phyloP scores from a whole-genome alignment of 2,888 invertebrate genomes.

The Cerastis leucographa region DNA sequence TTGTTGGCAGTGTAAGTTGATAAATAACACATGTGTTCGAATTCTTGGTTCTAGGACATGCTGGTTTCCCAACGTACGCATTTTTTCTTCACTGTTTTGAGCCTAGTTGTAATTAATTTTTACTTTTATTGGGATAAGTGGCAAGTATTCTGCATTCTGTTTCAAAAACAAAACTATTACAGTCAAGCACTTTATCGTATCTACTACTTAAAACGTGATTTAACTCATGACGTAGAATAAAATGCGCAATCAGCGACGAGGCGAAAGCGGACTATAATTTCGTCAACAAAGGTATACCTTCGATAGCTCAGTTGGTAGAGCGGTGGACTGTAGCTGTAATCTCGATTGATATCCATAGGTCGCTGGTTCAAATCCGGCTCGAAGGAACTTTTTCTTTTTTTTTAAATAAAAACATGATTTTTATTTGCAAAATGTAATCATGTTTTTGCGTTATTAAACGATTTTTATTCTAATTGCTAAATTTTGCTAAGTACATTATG shows the following conservation, averaged over 20 bases:
- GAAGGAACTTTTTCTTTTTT: constrained; percentile 85
- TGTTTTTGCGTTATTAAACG: not conserved
- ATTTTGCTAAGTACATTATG: not conserved
- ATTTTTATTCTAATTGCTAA: not conserved
- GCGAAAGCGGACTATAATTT: constrained; percentile 39
- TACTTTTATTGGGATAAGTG: too few relatives aligned
- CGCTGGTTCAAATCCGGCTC: constrained; percentile 93
- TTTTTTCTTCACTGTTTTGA: not conserved
- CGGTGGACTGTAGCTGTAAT: constrained; percentile 85
- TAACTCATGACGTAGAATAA: constrained; percentile 4
- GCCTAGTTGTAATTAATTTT: too few relatives aligned
- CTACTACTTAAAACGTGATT: not conserved
- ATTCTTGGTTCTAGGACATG: not conserved
- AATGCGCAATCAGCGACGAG: not conserved
- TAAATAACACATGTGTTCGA: not conserved
- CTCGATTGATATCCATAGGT: constrained; percentile 90
- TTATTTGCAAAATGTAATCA: not conserved
- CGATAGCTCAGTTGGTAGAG: constrained; percentile 90
- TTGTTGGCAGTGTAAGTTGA: not conserved
- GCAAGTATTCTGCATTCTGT: too few relatives aligned
- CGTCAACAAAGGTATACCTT: constrained; percentile 67
- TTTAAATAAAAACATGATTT: not conserved
- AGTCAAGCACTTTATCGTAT: not conserved
- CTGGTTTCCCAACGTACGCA: not conserved
- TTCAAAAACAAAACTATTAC: not conserved